Percentiles rank a stretch among this genome's conserved stretches.
Conservation (phyloP, 1,140 invertebrate genomes). For the Oryzaephilus surinamensis region DNA sequence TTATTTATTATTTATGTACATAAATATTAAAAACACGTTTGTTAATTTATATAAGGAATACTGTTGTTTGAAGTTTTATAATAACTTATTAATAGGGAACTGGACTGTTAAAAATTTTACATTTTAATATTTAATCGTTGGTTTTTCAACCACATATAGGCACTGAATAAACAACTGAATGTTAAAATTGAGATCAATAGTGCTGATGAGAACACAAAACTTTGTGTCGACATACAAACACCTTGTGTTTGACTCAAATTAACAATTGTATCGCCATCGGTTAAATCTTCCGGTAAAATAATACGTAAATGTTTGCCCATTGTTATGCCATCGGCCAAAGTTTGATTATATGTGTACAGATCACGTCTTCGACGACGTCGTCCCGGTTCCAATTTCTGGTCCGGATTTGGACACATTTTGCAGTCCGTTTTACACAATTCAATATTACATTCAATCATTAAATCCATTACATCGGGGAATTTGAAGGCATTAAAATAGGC, state of each 20-base stretch:
- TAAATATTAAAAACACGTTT: conserved; percentile 11
- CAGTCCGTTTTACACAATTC: conserved; percentile 75
- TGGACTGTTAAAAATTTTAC: no score
- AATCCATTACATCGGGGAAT: conserved; percentile 79
- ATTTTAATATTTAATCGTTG: conserved; percentile 16
- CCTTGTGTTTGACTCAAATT: conserved; percentile 26
- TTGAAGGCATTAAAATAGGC: conserved; percentile 79
- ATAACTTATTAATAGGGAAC: conserved; percentile 9
- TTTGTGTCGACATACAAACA: conserved; percentile 38
- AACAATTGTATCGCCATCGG: conserved; percentile 23
- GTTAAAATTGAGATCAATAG: conserved; percentile 36
- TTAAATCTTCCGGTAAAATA: conserved; percentile 54
- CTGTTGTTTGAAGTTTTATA: no score
- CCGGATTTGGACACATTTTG: conserved; percentile 56
- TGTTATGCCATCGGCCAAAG: conserved; percentile 43
- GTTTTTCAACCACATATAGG: conserved; percentile 31
- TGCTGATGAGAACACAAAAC: conserved; percentile 34
- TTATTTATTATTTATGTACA: conserved; percentile 14
- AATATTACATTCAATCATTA: conserved; percentile 74
- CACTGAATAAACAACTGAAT: conserved; percentile 33
- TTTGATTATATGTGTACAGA: conserved; percentile 38
- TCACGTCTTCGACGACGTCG: conserved; percentile 43
- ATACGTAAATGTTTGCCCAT: conserved; percentile 52
- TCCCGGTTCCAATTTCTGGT: conserved; percentile 54
- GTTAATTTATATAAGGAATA: no score